Base-by-base conservation (phyloP, 2,888 invertebrate genomes). In the Thalpophila matura region DNA sequence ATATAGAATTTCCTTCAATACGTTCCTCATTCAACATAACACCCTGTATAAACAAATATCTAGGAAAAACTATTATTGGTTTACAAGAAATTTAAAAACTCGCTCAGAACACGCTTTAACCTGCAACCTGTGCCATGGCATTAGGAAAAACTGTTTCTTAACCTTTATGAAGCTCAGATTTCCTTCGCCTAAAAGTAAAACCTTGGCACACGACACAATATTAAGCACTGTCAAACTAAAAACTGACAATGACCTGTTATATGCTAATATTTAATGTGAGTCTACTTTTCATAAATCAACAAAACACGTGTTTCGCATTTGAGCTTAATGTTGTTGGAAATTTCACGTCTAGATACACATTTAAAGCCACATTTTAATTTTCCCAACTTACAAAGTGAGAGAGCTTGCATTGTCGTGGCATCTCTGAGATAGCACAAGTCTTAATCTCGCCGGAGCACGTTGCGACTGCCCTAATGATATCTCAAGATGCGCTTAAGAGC, bases 391-490 rank as follows among this genome's bases (percentile, higher is more conserved):
- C 82, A 83, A 81, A 82, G 82, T 83, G 81, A 81, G 74, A 85
- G 82, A 80, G 81, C 78, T 84, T 75, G 83, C 84, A 88, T 82
- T 88, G 87, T 87, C 81, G 77, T 85, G 83, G 85, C 85, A 83
- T 83, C 83, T 84, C 82, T 85, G 81, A 86, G 85, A 86, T 80
- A 81, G 84, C 85, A 88, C 89, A 83, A 89, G 88, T 87, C 93
- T 93, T 95, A 93, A 94, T 94, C 92, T 92, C 79, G 76, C 84
- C 84, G 86, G 89, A 87, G 90, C 87, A 82, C 86, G 78, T 87
- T 88, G 81, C 86, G 77, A 87, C 88, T 89, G 88, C 86, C 89
- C 91, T 95, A 95, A 95, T 94, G 95, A 94, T 94, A 94, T 94
- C 93, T 91, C 90, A 86, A 90, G 92, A 90, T 87, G 87, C 91